phyloP scores from a whole-genome alignment of 2,888 invertebrate species.

The Drosophila neonasuta region DNA sequence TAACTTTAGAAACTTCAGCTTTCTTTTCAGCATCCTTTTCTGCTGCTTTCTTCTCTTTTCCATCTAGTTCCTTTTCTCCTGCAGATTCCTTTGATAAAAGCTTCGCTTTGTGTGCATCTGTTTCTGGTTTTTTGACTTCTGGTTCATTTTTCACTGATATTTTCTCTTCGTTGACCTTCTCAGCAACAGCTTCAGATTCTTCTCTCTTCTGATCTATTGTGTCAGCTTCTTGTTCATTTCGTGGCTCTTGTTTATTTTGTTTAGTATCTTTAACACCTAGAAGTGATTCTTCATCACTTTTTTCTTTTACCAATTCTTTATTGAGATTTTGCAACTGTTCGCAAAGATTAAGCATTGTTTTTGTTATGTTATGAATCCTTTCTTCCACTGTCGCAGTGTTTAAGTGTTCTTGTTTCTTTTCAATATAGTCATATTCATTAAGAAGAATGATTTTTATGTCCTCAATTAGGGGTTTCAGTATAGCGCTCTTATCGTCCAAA shows the following conservation, averaged over 20 bases:
- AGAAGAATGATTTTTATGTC: constrained; percentile 52
- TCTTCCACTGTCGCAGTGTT: constrained; percentile 35
- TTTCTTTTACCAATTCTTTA: neutral
- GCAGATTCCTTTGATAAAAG: neutral
- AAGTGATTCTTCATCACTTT: constrained; percentile 1
- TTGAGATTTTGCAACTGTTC: constrained; percentile 41
- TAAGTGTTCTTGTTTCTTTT: constrained; percentile 42
- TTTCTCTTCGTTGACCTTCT: constrained; percentile 24
- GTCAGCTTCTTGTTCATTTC: constrained; percentile 13
- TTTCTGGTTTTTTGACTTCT: constrained; percentile 3
- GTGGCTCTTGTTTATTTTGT: constrained; percentile 20
- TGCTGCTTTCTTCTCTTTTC: constrained; percentile 2
- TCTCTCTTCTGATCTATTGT: constrained; percentile 8
- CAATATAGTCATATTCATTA: constrained; percentile 63
- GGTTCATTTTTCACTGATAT: constrained; percentile 29
- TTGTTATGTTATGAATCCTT: constrained; percentile 50
- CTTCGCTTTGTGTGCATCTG: constrained; percentile 11
- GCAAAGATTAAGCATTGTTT: constrained; percentile 44
- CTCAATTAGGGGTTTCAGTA: constrained; percentile 49
- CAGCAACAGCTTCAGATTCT: constrained; percentile 17
- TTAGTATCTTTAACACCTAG: neutral
- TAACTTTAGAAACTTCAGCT: constrained; percentile 31
- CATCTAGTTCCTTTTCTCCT: constrained; percentile 9
- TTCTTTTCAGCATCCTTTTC: constrained; percentile 20
- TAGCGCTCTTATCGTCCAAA: constrained; percentile 43